Evolutionary conservation across 2,113 vertebrate species (phyloP), one percentile per base, ranked within the genome.

Genomic region (Condylura cristata): DNA sequence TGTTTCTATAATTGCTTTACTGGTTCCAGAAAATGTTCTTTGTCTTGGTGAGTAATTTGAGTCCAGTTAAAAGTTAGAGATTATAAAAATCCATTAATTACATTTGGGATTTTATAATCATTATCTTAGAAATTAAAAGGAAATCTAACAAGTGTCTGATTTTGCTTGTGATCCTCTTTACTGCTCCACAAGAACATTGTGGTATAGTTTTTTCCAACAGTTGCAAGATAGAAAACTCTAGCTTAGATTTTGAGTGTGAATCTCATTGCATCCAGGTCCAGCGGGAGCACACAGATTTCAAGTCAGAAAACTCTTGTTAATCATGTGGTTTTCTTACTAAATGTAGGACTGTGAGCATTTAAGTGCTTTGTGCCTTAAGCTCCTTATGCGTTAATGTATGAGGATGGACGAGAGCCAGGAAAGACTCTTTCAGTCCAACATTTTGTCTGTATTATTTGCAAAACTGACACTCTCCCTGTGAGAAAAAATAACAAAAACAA

Each of bases 1-100:
- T 96, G 82, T 92, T 96, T 97, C 70, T 90, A 1, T 89, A 94
- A 96, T 95, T 95, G 70, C 53, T 96, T 89, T 90, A 70, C 70
- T 81, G 56, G 46, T 56, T 16, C 14, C 65, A 81, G 74, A 90
- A 90, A 94, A 79, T 83, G 39, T 89, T 85, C n/a, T 90, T 88
- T 72, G 41, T 90, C 86, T 86, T 91, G 16, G 9, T 92, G 90
- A 93, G 18, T 81, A 94, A 96, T 92, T 86, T 89, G 39, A 89
- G 8, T 94, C 11, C 6, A 80, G 53, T 92, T 83, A 76, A 91
- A 96, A 92, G 32, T 92, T 80, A 66, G 34, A 24, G 1, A 92
- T 92, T 79, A 17, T 74, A 41, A 82, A 70, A 34, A 48, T 37
- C 7, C 18, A 32, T 76, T 80, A 90, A 86, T 96, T 92, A 95